Evolutionary conservation across 1,140 invertebrate genomes (phyloP), one percentile per base, ranked within the genome.

Genomic region (Neomicropteryx cornuta): DNA sequence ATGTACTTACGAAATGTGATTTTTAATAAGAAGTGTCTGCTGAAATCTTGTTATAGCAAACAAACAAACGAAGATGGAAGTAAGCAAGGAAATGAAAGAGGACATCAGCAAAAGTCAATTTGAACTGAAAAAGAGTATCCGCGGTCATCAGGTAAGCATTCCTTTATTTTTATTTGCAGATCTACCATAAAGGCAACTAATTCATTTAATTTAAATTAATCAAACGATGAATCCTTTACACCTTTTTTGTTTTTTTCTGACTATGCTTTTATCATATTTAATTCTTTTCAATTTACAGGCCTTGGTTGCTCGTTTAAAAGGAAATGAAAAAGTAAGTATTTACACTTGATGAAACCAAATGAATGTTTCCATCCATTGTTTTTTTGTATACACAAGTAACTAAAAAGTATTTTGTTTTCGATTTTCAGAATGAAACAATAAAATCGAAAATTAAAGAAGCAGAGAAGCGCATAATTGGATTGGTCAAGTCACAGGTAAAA

Each of bases 111-210:
- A 62, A 48, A 72, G 73, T 49, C 76, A 80, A 60, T 67, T 62
- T 42, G 72, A 77, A 47, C 62, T 80, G 55, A 76, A 73, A 70
- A 71, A 72, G 56, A 76, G 75, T 42, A 78, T 80, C 54, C 60
- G 68, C 50, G 62, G 75, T 62, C 77, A 79, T 67, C 76, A 79
- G 73, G 77, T 77, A 63, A 70, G 60, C 61, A 42, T 42, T 45
- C 38, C 39, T 42, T 34, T 36, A 20, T 22, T 39, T 37, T 27
- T 37, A 2, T 18, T 41, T 13, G 18, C 31, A 21, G 30, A 32
- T 14, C 20, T 24, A 39, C 18, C 18, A 30, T 20, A 38, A 11
- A 30, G 18, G 24, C 21, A 38, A 38, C 20, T 22, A 4, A 17
- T 29, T 28, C 16, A 5, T 19, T 39, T 23, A 45, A 29, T 35